Conservation (phyloP, 2,113 vertebrate species). For the Bombycilla garrulus region DNA sequence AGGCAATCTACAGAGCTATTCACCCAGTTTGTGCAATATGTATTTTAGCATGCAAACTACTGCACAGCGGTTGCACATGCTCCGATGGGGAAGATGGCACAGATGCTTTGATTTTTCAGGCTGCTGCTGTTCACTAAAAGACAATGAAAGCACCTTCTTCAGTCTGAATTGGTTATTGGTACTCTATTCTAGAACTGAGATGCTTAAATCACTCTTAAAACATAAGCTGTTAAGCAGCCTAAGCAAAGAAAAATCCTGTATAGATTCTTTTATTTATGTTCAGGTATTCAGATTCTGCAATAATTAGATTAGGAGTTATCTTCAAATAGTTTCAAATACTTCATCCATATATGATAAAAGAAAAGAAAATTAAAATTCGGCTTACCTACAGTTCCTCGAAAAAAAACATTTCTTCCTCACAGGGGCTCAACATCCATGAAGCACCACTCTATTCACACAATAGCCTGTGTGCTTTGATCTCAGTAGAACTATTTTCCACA, state of each 20-base stretch:
- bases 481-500: background rate
- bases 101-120: slow-evolving; percentile 7
- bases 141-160: background rate
- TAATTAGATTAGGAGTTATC: background rate
- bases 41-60: background rate
- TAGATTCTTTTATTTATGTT: background rate
- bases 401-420: background rate
- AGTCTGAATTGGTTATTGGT: background rate
- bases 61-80: background rate
- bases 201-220: background rate
- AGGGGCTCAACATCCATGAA: background rate
- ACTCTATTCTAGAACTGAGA: background rate
- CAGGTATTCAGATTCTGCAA: background rate
- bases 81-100: background rate
- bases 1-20: background rate
- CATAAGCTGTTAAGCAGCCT: background rate
- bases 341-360: background rate
- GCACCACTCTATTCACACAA: background rate
- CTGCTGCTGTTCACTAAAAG: background rate
- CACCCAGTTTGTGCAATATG: background rate
- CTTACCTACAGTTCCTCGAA: background rate
- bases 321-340: background rate
- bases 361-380: background rate
- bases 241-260: background rate
- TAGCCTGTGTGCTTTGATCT: background rate